Evolutionary conservation across 2,888 invertebrate genomes (phyloP).

Genomic region (Alviniconcha strummeri): DNA sequence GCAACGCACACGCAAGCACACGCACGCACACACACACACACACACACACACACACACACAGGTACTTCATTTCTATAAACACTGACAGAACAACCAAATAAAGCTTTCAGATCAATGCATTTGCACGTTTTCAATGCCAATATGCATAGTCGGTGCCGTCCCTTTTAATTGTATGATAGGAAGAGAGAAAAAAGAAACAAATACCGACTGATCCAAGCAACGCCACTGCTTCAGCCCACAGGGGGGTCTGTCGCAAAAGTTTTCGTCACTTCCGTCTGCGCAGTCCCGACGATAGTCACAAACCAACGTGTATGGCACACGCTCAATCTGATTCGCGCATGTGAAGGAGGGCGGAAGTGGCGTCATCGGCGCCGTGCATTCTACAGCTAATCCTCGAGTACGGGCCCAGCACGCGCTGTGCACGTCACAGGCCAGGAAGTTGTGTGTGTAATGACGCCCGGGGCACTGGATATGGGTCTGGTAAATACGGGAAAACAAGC

Average conservation of each 20-base stretch:
- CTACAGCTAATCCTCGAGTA: not conserved
- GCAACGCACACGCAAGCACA: no score
- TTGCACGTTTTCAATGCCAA: no score
- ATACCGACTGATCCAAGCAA: not conserved
- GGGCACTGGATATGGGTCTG: not conserved
- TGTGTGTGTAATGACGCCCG: not conserved
- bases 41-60: no score
- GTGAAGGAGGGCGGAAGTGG: slow-evolving; percentile 12
- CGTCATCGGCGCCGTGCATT: not conserved
- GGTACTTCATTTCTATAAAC: no score
- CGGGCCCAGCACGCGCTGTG: not conserved
- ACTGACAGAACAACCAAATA: no score
- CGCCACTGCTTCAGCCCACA: not conserved
- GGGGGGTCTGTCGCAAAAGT: not conserved
- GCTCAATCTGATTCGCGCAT: not conserved
- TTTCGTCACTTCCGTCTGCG: slow-evolving; percentile 20
- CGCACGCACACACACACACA: no score
- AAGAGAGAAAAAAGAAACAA: no score
- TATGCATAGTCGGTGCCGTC: no score
- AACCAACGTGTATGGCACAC: slow-evolving; percentile 23
- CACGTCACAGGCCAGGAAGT: slow-evolving; percentile 15
- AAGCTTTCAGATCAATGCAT: no score
- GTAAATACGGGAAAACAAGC: not conserved
- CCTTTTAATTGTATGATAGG: no score
- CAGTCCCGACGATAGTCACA: slow-evolving; percentile 23